Conservation (phyloP, 2,113 vertebrate species). For the Gadus chalcogrammus region DNA sequence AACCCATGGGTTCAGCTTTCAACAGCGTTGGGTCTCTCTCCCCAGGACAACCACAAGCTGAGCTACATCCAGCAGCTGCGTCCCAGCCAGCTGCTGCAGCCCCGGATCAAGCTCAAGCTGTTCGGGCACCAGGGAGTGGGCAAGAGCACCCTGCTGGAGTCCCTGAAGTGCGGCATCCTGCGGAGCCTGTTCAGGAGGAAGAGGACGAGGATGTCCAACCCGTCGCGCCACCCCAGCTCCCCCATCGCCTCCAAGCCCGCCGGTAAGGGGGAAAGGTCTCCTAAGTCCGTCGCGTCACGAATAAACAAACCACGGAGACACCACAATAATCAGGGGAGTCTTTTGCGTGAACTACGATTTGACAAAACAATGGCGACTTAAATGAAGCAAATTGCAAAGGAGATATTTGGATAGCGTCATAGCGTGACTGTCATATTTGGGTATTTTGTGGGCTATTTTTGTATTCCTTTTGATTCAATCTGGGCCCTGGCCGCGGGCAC, state of each 20-base stretch:
- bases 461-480: too few relatives aligned
- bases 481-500: too few relatives aligned
- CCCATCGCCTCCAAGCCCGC: conserved; percentile 86
- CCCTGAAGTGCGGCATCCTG: conserved; percentile 92
- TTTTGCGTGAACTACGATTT: too few relatives aligned
- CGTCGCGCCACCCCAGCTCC: conserved; percentile 84
- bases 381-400: too few relatives aligned
- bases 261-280: conserved; percentile 69
- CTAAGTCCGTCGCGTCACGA: too few relatives aligned
- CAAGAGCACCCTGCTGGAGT: conserved; percentile 92
- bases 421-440: too few relatives aligned
- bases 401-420: too few relatives aligned
- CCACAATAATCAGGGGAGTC: too few relatives aligned
- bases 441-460: too few relatives aligned
- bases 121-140: conserved; percentile 87
- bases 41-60: conserved; percentile 84
- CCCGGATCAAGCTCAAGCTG: conserved; percentile 90
- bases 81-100: conserved; percentile 81
- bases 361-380: too few relatives aligned
- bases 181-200: conserved; percentile 92
- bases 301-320: too few relatives aligned
- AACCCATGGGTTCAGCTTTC: background rate
- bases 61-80: conserved; percentile 92
- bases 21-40: conserved; percentile 9
- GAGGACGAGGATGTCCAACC: conserved; percentile 81